A percentile compares a stretch with the other conserved stretches of the same genome.
These are phyloP conservation scores for Austrofundulus limnaeus DNA, from an alignment of 2,113 vertebrate genomes.

Conservation along the genomic window DNA sequence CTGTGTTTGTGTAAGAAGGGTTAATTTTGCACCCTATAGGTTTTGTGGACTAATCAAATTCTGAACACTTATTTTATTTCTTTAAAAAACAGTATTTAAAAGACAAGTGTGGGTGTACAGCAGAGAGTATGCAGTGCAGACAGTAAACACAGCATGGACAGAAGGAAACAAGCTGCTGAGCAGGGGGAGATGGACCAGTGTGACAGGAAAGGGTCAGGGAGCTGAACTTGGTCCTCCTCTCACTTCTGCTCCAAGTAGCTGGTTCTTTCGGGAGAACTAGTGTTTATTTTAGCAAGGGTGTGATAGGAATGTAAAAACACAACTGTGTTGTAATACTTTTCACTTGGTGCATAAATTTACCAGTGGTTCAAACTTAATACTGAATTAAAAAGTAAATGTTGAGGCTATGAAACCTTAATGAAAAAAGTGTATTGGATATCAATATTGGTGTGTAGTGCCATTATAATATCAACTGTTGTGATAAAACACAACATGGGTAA, in stretches of 20 bases:
- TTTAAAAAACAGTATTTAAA: slow-evolving; percentile 31
- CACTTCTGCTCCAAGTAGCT: slow-evolving; percentile 39
- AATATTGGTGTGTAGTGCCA: no score
- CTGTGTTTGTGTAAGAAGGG: slow-evolving; percentile 19
- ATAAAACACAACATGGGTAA: no score
- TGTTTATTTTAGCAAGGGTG: slow-evolving; percentile 52
- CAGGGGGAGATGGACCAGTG: slow-evolving; percentile 19
- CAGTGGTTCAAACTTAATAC: background rate
- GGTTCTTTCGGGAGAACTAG: slow-evolving; percentile 46
- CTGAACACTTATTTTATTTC: slow-evolving; percentile 2
- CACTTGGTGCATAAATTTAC: slow-evolving; percentile 3
- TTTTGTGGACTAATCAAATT: slow-evolving; percentile 32
- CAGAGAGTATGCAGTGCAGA: slow-evolving; percentile 48
- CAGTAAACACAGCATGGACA: slow-evolving; percentile 28
- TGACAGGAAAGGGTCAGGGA: slow-evolving; percentile 33
- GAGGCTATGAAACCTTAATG: no score
- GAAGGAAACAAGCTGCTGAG: background rate
- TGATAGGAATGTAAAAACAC: slow-evolving; percentile 63
- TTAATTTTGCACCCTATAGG: slow-evolving; percentile 1
- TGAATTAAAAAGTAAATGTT: background rate
- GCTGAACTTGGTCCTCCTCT: slow-evolving; percentile 32
- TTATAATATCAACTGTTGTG: no score
- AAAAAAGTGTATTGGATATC: no score
- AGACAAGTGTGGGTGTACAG: slow-evolving; percentile 17
- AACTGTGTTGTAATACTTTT: slow-evolving; percentile 35